These are phyloP conservation scores for Drosophila testacea DNA, from an alignment of 2,888 invertebrate species.

Conservation along the genomic window DNA sequence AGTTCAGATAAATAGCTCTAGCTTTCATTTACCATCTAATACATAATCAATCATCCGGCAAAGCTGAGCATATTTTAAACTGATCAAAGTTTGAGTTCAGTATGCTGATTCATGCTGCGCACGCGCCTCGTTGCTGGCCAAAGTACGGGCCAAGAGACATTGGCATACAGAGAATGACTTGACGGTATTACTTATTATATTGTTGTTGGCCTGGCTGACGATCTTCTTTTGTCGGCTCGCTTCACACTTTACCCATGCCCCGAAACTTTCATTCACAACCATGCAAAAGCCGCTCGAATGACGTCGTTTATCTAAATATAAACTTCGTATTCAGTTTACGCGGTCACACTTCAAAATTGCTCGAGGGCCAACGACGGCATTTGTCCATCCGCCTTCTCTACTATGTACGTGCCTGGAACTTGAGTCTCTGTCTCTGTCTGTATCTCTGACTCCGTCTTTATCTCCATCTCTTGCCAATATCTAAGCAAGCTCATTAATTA, in stretches of 20 bases:
- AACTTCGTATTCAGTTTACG: conserved; percentile 71
- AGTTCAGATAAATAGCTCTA: conserved; percentile 32
- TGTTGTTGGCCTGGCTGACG: conserved; percentile 25
- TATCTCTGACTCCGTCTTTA: background rate
- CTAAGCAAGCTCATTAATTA: conserved; percentile 52
- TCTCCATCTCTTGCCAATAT: conserved; percentile 3
- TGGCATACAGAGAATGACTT: conserved; percentile 57
- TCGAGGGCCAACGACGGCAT: conserved; percentile 40
- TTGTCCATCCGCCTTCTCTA: conserved; percentile 62
- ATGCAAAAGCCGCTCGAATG: conserved; percentile 47
- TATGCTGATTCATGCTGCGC: conserved; percentile 62
- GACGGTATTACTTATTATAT: conserved; percentile 26
- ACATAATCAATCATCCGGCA: conserved; percentile 39
- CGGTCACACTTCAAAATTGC: conserved; percentile 70
- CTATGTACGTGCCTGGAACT: conserved; percentile 9
- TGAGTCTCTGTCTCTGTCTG: conserved; percentile 14
- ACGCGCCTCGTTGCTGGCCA: conserved; percentile 56
- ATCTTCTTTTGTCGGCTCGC: conserved; percentile 51
- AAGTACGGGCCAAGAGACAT: conserved; percentile 47
- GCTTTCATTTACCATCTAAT: conserved; percentile 22
- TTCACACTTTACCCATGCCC: conserved; percentile 21
- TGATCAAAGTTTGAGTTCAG: conserved; percentile 18
- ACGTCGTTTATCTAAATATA: conserved; percentile 80
- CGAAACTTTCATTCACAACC: conserved; percentile 71
- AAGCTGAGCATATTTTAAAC: background rate